Conservation (phyloP, 2,113 vertebrate genomes). For the Sprattus sprattus region DNA sequence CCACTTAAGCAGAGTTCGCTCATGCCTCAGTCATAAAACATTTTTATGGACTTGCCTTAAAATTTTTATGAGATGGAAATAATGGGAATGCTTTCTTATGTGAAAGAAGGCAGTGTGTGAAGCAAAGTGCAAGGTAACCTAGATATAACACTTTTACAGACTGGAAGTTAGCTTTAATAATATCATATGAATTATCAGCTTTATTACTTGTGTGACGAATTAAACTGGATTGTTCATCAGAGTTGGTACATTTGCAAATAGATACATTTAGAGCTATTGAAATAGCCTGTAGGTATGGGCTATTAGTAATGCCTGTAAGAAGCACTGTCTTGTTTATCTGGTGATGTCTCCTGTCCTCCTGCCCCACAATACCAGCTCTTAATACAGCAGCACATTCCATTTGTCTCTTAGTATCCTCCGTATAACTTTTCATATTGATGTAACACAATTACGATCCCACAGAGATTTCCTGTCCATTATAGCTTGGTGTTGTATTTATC, state of each 20-base stretch:
- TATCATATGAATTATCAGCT: not conserved
- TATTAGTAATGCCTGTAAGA: not conserved
- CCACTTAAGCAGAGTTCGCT: not conserved
- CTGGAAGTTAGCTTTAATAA: not conserved
- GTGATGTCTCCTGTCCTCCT: not conserved
- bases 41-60: not conserved
- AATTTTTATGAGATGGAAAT: not conserved
- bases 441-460: constrained; percentile 20
- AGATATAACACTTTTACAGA: not conserved
- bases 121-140: not conserved
- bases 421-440: not conserved
- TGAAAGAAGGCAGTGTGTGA: not conserved
- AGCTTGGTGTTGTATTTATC: not conserved
- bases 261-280: not conserved
- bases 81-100: not conserved
- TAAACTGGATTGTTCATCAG: not conserved
- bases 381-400: too few relatives aligned
- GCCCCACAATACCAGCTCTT: not conserved
- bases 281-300: not conserved
- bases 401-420: not conserved
- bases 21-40: not conserved
- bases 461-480: not conserved
- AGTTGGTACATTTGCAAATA: not conserved
- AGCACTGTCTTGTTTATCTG: not conserved
- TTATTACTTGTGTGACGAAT: not conserved